A percentile compares a stretch with the other conserved stretches of the same genome.
Conservation (phyloP, 2,797 vertebrate species). For the Distichodus sexfasciatus region DNA sequence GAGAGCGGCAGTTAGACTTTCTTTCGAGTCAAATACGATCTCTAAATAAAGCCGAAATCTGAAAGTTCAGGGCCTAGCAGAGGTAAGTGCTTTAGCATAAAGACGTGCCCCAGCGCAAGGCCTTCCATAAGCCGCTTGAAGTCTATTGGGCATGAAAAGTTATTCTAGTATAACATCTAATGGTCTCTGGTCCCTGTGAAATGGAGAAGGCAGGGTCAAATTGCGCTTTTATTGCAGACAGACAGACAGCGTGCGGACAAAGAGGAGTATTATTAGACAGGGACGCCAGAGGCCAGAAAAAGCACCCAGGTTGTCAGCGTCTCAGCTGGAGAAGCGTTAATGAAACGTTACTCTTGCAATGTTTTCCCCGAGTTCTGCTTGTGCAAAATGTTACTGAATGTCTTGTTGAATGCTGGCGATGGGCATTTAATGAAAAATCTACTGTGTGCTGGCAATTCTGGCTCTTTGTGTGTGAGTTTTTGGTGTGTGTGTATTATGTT, state of each 20-base stretch:
- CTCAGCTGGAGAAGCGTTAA: conserved; percentile 59
- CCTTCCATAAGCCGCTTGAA: conserved; percentile 71
- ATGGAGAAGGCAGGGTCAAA: conserved; percentile 63
- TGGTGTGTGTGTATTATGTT: conserved; percentile 24
- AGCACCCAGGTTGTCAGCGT: conserved; percentile 51
- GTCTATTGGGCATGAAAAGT: conserved; percentile 79
- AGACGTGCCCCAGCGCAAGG: conserved; percentile 41
- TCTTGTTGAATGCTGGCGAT: conserved; percentile 22
- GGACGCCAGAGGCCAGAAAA: conserved; percentile 61
- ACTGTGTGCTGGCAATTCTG: conserved; percentile 34
- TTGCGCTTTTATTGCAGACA: conserved; percentile 72
- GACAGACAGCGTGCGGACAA: conserved; percentile 58
- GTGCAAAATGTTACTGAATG: conserved; percentile 57
- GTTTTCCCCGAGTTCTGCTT: conserved; percentile 26
- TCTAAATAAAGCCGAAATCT: conserved; percentile 56
- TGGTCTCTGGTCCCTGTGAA: conserved; percentile 68
- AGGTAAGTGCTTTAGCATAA: conserved; percentile 73
- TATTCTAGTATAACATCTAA: conserved; percentile 79
- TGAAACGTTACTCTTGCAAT: conserved; percentile 58
- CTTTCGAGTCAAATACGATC: conserved; percentile 52
- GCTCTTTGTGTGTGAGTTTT: conserved; percentile 34
- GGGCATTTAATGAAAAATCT: conserved; percentile 31
- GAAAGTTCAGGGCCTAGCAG: conserved; percentile 35
- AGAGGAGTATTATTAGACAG: conserved; percentile 63
- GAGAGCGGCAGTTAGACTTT: conserved; percentile 21